A percentile compares a stretch with the other conserved stretches of the same genome.
These are phyloP conservation scores for Gnathonemus longibarbis DNA, from an alignment of 2,113 vertebrate genomes.

Conservation along the genomic window DNA sequence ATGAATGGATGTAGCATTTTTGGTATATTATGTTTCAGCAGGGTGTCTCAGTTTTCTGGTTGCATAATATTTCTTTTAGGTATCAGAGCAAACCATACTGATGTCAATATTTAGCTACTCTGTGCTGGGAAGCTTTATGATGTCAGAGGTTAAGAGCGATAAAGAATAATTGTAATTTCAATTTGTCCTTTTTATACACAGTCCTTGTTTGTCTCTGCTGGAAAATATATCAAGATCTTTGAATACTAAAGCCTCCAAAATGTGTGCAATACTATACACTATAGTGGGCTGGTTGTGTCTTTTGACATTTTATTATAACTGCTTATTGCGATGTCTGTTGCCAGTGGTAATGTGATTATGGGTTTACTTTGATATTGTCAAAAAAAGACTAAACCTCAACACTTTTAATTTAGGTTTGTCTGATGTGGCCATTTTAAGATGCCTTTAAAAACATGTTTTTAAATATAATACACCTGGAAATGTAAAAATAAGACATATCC, in stretches of 20 bases:
- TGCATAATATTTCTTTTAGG: not conserved
- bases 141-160: not conserved
- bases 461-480: not conserved
- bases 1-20: not conserved
- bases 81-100: not conserved
- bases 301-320: not conserved
- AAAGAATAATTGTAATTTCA: not conserved
- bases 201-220: not conserved
- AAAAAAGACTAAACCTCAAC: not conserved
- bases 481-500: not conserved
- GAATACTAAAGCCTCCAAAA: not conserved
- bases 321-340: not conserved
- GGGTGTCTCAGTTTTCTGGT: not conserved
- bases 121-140: not conserved
- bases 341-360: not conserved
- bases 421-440: not conserved
- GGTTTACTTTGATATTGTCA: not conserved
- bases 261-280: not conserved
- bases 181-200: not conserved
- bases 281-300: not conserved
- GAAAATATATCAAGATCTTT: not conserved
- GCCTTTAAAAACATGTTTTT: not conserved
- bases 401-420: not conserved
- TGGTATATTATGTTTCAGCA: not conserved
- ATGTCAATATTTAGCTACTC: not conserved